A percentile compares a stretch with the other conserved stretches of the same genome.
phyloP scores from a whole-genome alignment of 2,888 invertebrate genomes.

The Caenorhabditis sulstoni region DNA sequence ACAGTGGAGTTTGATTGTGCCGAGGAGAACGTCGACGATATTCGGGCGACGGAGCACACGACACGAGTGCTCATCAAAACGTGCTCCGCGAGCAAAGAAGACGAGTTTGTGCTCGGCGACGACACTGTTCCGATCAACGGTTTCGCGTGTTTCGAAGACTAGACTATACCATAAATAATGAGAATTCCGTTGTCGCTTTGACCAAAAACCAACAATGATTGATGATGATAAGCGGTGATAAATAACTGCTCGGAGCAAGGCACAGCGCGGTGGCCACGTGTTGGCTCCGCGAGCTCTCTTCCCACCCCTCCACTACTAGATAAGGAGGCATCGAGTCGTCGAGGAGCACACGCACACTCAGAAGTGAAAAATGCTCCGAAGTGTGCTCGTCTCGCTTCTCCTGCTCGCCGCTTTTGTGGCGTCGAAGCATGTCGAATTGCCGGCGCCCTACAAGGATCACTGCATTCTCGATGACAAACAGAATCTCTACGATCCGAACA shows the following conservation, averaged over 20 bases:
- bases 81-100: not conserved
- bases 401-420: constrained; percentile 11
- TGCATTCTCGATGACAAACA: constrained; percentile 74
- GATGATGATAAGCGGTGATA: not conserved
- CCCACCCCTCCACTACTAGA: too few species aligned
- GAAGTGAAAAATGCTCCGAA: constrained; percentile 26
- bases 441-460: constrained; percentile 73
- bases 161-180: constrained; percentile 24
- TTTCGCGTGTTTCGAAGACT: constrained; percentile 26
- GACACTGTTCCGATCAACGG: constrained; percentile 7
- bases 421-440: constrained; percentile 71
- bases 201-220: constrained; percentile 31
- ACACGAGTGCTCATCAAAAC: not conserved
- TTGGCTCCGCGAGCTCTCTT: not conserved
- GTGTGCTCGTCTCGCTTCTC: constrained; percentile 23
- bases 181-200: constrained; percentile 9
- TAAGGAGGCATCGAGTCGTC: constrained; percentile 5
- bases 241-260: not conserved
- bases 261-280: constrained; percentile 24
- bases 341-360: too few species aligned
- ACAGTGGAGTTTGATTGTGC: not conserved
- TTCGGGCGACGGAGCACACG: constrained; percentile 8
- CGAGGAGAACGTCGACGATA: constrained; percentile 20
- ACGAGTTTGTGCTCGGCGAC: constrained; percentile 17
- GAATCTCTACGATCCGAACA: constrained; percentile 73